Evolutionary conservation across 2,113 vertebrate species (phyloP).

Genomic region (Ctenomys sociabilis): DNA sequence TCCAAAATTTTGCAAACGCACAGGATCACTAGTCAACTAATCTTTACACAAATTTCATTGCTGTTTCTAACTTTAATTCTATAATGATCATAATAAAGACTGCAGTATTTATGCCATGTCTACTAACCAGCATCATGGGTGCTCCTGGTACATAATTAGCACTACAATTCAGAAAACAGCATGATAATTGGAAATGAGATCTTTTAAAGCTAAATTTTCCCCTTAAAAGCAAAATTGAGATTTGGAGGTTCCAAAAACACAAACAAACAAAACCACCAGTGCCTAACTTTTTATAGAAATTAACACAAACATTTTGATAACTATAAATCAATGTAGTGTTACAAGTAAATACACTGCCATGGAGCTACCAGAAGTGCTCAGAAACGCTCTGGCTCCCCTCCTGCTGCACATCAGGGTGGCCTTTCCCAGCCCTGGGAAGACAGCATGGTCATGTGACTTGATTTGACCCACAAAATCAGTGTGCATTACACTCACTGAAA

Average conservation of each 20-base stretch:
- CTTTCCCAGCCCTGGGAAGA: neutral
- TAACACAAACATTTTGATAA: conserved; percentile 17
- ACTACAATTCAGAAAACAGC: neutral
- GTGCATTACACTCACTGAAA: neutral
- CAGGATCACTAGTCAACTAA: neutral
- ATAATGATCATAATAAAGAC: conserved; percentile 27
- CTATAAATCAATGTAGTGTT: neutral
- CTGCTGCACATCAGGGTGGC: neutral
- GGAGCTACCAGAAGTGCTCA: neutral
- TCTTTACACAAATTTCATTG: conserved; percentile 2
- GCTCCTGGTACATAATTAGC: neutral
- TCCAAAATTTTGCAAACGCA: neutral
- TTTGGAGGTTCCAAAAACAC: neutral
- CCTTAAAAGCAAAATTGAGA: neutral
- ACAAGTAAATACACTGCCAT: neutral
- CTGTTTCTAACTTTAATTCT: conserved; percentile 18
- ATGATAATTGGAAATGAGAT: conserved; percentile 9
- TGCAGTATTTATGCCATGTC: neutral
- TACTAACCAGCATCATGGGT: neutral
- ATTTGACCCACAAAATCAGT: neutral
- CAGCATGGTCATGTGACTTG: neutral
- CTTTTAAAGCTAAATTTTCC: neutral
- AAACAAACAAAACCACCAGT: neutral
- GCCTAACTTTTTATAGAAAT: conserved; percentile 42
- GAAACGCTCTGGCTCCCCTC: neutral